Evolutionary conservation across 2,113 vertebrate species (phyloP).

Genomic region (Actenoides lindsayi): DNA sequence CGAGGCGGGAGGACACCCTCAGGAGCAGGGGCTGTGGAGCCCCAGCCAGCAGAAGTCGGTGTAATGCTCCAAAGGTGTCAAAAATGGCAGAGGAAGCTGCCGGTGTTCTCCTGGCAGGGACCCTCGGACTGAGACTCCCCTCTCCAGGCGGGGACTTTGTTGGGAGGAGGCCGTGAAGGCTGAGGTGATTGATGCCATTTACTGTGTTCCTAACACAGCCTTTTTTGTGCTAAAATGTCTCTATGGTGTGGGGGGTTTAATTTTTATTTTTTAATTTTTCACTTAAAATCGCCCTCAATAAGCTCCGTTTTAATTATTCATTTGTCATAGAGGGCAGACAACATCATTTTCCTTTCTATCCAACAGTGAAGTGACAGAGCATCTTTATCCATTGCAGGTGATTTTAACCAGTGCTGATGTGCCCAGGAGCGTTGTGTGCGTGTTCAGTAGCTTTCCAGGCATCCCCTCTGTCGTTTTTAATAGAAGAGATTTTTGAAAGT

Average conservation of each 20-base stretch:
- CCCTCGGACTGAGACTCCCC: neutral
- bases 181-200: neutral
- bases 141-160: neutral
- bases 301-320: neutral
- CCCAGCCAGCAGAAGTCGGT: accelerated
- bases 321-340: neutral
- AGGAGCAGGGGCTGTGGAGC: neutral
- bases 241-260: neutral
- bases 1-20: neutral
- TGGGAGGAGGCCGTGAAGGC: neutral
- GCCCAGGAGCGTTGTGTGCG: neutral
- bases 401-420: neutral
- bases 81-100: neutral
- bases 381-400: neutral
- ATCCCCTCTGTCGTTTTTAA: neutral
- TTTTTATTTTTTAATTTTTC: neutral
- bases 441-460: neutral
- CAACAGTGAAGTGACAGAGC: neutral
- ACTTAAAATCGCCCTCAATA: neutral
- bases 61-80: neutral
- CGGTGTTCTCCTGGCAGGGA: neutral
- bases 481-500: neutral
- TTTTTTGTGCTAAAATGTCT: neutral
- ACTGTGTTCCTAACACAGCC: accelerated
- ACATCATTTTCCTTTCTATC: neutral